These are phyloP conservation scores for Microctonus aethiopoides DNA, from an alignment of 2,888 invertebrate genomes.

Conservation along the genomic window DNA sequence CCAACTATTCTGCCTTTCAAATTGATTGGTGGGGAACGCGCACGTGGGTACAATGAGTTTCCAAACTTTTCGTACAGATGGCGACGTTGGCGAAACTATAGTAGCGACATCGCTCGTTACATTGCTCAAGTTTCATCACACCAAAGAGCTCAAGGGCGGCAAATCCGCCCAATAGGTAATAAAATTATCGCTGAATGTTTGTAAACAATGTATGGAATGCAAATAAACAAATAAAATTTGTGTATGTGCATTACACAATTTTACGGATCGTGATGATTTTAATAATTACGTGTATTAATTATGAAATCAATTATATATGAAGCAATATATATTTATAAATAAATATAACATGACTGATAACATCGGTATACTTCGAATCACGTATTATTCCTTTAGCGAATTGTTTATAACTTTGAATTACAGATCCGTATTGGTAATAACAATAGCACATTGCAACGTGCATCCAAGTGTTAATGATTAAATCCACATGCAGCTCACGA, in stretches of 20 bases:
- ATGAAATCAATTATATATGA: neutral
- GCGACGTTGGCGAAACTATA: neutral
- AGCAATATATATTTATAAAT: neutral
- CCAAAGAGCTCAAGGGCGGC: slow-evolving; percentile 33
- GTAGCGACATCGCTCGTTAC: slow-evolving; percentile 48
- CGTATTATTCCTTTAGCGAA: slow-evolving; percentile 7
- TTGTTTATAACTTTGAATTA: slow-evolving; percentile 28
- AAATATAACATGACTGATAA: neutral
- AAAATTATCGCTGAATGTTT: neutral
- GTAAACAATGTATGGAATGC: neutral
- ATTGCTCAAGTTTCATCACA: slow-evolving; percentile 47
- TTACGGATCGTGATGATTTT: neutral
- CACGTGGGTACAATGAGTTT: slow-evolving; percentile 55
- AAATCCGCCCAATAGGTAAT: slow-evolving; percentile 20
- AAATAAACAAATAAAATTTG: neutral
- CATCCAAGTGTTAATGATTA: slow-evolving; percentile 39
- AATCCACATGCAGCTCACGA: slow-evolving; percentile 33
- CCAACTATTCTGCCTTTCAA: slow-evolving; percentile 15
- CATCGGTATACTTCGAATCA: neutral
- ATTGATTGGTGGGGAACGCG: slow-evolving; percentile 44
- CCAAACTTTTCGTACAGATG: slow-evolving; percentile 18
- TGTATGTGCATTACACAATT: neutral
- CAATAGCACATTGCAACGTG: slow-evolving; percentile 38
- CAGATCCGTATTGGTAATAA: slow-evolving; percentile 35
- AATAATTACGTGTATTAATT: neutral